Evolutionary conservation across 1,140 invertebrate genomes (phyloP), one percentile per base, ranked within the genome.

Genomic region (Bombus polaris): DNA sequence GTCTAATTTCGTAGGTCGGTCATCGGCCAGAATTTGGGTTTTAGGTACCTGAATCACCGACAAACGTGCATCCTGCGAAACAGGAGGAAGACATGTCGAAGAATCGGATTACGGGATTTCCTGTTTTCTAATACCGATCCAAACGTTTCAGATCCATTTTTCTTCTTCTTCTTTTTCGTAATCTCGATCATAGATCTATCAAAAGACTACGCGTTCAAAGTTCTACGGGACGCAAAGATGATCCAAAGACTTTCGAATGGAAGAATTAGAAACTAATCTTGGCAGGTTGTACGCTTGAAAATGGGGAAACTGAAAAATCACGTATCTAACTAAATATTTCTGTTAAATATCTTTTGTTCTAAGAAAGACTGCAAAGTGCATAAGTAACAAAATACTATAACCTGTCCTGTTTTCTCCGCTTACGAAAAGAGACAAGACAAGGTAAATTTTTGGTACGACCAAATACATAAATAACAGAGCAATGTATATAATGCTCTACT

Each of bases 41-140:
- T 37, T n/a, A 18, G 53, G 39, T 83, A 83, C 72, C 70, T 81
- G 53, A 81, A 85, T 28, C 32, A 57, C 1, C n/a, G 13, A n/a
- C 25, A 25, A 22, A 53, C 57, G 66, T 37, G 73, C 66, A 79
- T 15, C 74, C 28, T 10, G 22, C 25, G 47, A 32, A 42, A 65
- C 35, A 39, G 22, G 28, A 84, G 35, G 9, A 6, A 13, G n/a
- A n/a, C 13, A 87, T 3, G 82, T 78, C 68, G 37, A 47, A 18
- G 71, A 79, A 79, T 81, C 83, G 83, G 83, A 74, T 81, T 84
- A 79, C 47, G 53, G 83, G 76, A 84, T 79, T 72, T 84, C 76
- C 82, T 72, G 66, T 84, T 79, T 78, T 25, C 25, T 25, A 57
- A 70, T 78, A 42, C 28, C 22, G 44, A n/a, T 35, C 28, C 37